Evolutionary conservation across 2,113 vertebrate genomes (phyloP), one percentile per base, ranked within the genome.

Genomic region (Dendropsophus ebraccatus): DNA sequence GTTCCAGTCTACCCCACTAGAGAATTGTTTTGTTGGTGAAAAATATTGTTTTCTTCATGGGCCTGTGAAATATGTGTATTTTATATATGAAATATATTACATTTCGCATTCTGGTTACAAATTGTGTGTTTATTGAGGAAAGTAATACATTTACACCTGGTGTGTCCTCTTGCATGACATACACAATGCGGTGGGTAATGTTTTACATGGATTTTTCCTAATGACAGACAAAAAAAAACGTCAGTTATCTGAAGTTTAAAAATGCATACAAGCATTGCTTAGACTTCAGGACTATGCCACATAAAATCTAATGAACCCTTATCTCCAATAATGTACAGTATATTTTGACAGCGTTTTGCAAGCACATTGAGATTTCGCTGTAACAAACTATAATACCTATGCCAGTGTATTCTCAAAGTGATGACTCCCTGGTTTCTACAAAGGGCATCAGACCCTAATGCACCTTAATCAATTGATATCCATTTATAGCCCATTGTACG

Each of bases 401-500:
- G 17, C 32, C 23, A 6, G 67, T 70, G 35, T n/a, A 41, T 67
- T 37, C 58, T 81, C 16, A 67, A 56, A 45, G 41, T 76, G 52
- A 62, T 84, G 82, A 76, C 52, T 30, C 54, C 16, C 30, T 85
- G 9, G 58, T 50, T 85, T 67, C 30, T 85, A 54, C 83, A 35
- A 35, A 17, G 45, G 81, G 56, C 28, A 77, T 13, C 13, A 84
- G 52, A 74, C 49, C 14, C 37, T 58, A 52, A 77, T 49, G 72
- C 4, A 25, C 11, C 23, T 77, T 65, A 70, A 78, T 69, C 25
- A 47, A 72, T 56, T 56, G n/a, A 45, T 58, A 25, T 52, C 74
- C 69, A 12, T 86, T 75, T 84, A 62, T 76, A 76, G n/a, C 45
- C 12, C 21, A 25, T 35, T 83, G 81, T 54, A 72, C 28, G 35